Evolutionary conservation across 2,888 invertebrate species (phyloP).

Genomic region (Nomada goodeniana): DNA sequence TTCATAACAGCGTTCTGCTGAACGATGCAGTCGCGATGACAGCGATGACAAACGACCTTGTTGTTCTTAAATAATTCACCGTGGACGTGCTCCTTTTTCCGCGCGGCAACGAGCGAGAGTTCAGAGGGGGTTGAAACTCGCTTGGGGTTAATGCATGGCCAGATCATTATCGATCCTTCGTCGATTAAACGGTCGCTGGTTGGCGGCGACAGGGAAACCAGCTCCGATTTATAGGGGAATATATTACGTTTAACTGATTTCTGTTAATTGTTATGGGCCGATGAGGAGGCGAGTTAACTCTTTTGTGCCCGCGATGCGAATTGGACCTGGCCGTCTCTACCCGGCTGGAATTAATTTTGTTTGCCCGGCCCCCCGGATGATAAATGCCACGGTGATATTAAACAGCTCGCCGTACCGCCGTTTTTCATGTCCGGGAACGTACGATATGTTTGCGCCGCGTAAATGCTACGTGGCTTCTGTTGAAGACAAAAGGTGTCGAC

Average conservation of each 20-base stretch:
- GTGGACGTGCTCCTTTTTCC: constrained; percentile 2
- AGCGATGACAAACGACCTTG: constrained; percentile 53
- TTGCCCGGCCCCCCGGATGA: constrained; percentile 5
- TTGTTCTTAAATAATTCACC: constrained; percentile 60
- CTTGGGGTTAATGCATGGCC: constrained; percentile 23
- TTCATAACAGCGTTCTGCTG: neutral
- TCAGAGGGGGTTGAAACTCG: neutral
- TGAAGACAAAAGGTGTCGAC: neutral
- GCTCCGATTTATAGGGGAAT: constrained; percentile 22
- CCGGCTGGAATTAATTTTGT: constrained; percentile 29
- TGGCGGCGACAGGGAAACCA: constrained; percentile 11
- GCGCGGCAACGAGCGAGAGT: neutral
- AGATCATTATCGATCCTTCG: constrained; percentile 48
- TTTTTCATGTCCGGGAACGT: constrained; percentile 5
- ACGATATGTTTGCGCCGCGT: constrained; percentile 2
- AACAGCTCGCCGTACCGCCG: constrained; percentile 7
- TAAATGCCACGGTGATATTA: constrained; percentile 26
- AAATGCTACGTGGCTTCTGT: constrained; percentile 1
- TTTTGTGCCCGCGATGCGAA: constrained; percentile 19
- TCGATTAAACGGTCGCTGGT: constrained; percentile 19
- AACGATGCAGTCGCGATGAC: constrained; percentile 42
- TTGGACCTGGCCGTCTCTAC: neutral
- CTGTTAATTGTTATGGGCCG: constrained; percentile 35
- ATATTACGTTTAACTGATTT: constrained; percentile 41
- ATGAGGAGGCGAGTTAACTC: constrained; percentile 20